Evolutionary conservation across 2,888 invertebrate species (phyloP), one percentile per base, ranked within the genome.

Genomic region (Scaptodrosophila latifasciaeformis): DNA sequence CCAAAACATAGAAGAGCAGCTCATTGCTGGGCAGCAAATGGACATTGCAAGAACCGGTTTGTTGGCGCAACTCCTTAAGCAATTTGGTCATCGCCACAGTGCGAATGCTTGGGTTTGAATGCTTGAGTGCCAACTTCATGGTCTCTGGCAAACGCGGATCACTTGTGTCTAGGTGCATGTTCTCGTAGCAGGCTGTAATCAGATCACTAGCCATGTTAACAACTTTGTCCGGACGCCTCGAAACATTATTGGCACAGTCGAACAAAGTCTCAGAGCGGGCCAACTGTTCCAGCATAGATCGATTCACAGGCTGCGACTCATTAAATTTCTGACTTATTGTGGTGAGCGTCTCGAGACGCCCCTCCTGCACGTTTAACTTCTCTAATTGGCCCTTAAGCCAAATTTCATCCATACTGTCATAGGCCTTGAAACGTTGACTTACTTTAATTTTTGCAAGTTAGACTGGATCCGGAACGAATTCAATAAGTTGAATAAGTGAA

Each of bases 41-140:
- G 1, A 53, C 30, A 15, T 49, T 18, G 6, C 29, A 13, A 1
- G 45, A 10, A 4, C 10, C 44, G 2, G 27, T 35, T 29, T 70
- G 62, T 0, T 61, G 60, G 0, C 52, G 47, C 1, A 86, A 27
- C 37, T 82, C 76, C 3, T 69, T 69, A 18, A 82, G 70, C 70
- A 93, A 90, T 86, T 91, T 90, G 68, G 89, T 88, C 27, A 93
- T 80, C 17, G 91, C 92, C 68, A 91, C 87, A 58, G 88, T 86
- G 53, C 92, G 89, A 0, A 93, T 91, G 70, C 88, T n/a, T 13
- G 88, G 74, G 65, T 89, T 89, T 10, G 89, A 89, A 84, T 93
- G 92, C 1, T 88, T 86, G 31, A 94, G 85, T 34, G 92, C 88
- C 64, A 89, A 88, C 85, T 90, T 89, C 19, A 92, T 82, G 46